Conservation (phyloP, 2,797 vertebrate genomes). For the Ciconia nigra region DNA sequence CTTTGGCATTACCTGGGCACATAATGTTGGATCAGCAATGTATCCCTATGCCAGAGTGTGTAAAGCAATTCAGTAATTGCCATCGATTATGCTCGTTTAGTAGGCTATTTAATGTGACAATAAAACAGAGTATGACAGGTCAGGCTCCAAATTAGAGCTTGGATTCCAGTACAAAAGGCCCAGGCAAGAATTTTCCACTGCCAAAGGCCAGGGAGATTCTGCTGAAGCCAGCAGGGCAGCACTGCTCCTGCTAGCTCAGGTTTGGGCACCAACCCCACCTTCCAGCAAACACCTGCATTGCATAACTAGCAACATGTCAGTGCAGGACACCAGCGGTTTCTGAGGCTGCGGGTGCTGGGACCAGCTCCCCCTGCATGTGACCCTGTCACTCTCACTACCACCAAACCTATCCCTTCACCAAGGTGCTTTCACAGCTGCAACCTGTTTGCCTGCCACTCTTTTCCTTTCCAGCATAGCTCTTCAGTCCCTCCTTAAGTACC, state of each 20-base stretch:
- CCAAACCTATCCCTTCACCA: background rate
- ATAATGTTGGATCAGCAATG: background rate
- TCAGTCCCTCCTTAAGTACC: background rate
- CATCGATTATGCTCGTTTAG: background rate
- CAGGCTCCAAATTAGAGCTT: background rate
- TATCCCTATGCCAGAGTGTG: background rate
- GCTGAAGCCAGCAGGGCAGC: background rate
- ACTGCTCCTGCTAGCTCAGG: background rate
- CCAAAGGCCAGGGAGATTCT: background rate
- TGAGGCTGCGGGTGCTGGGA: background rate
- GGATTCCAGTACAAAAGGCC: background rate
- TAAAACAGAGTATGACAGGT: background rate
- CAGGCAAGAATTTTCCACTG: background rate
- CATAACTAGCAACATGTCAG: background rate
- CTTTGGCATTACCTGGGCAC: background rate
- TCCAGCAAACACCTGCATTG: background rate
- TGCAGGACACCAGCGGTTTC: background rate
- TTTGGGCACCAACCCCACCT: background rate
- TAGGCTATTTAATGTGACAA: background rate
- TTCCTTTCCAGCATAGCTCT: background rate
- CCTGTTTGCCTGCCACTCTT: background rate
- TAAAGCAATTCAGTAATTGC: background rate
- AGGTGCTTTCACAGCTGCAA: background rate
- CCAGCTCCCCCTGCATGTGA: background rate
- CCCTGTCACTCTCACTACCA: background rate